These are phyloP conservation scores for Hyles vespertilio DNA, from an alignment of 1,140 invertebrate genomes.

Conservation along the genomic window DNA sequence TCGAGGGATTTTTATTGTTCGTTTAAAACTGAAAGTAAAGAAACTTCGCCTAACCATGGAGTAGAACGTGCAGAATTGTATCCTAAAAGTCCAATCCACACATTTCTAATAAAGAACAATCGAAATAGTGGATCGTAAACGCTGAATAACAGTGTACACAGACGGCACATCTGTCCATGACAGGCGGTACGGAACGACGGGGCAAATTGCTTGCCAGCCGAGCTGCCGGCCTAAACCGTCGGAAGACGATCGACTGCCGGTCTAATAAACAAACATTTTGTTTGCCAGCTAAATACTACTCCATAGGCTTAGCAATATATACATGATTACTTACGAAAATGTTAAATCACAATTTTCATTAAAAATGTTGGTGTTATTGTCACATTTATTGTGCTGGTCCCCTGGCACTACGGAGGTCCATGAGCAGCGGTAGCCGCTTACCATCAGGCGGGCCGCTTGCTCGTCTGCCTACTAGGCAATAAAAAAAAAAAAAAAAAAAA, in stretches of 20 bases:
- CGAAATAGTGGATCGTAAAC: not conserved
- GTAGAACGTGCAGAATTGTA: too few relatives aligned
- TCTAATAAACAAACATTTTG: conserved; percentile 2
- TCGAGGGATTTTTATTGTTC: too few relatives aligned
- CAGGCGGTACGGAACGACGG: conserved; percentile 1
- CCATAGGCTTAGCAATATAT: not conserved
- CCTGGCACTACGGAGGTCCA: too few relatives aligned
- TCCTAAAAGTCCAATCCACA: too few relatives aligned
- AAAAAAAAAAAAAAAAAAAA: too few relatives aligned
- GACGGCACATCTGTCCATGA: conserved; percentile 9
- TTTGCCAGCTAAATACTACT: not conserved
- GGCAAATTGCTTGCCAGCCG: conserved; percentile 6
- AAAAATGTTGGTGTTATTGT: not conserved
- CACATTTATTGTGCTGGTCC: too few relatives aligned
- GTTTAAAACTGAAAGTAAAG: too few relatives aligned
- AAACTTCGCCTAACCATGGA: too few relatives aligned
- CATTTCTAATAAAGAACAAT: conserved; percentile 4
- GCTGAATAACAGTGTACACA: conserved; percentile 3
- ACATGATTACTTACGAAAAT: not conserved
- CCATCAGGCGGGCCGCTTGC: too few relatives aligned
- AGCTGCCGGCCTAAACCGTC: not conserved
- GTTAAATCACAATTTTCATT: not conserved
- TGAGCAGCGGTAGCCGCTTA: too few relatives aligned
- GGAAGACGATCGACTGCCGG: not conserved
- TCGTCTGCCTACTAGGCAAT: too few relatives aligned